phyloP scores from a whole-genome alignment of 30 jellyfish, hydroid and myxozoan genomes.

The Aurelia sp. region DNA sequence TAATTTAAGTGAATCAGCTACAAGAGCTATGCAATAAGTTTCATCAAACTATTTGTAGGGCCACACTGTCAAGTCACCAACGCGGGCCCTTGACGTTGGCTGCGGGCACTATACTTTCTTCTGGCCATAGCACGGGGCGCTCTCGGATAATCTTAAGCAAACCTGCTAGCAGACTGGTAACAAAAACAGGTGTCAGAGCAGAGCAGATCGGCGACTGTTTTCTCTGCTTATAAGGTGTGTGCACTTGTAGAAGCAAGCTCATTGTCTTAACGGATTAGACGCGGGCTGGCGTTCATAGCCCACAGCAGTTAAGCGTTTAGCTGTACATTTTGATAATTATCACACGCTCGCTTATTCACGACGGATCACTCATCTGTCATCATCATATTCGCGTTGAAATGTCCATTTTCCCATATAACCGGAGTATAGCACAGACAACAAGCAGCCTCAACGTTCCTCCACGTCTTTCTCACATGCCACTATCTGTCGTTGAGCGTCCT shows the following conservation, averaged over 20 bases:
- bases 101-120: background rate
- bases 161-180: slow-evolving; percentile 82
- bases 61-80: slow-evolving; percentile 72
- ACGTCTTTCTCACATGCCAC: slow-evolving; percentile 94
- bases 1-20: slow-evolving; percentile 64
- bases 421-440: slow-evolving; percentile 66
- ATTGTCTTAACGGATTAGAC: slow-evolving; percentile 76
- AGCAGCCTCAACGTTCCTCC: slow-evolving; percentile 83
- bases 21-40: slow-evolving; percentile 68
- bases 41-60: slow-evolving; percentile 62
- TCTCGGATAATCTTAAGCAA: slow-evolving; percentile 47
- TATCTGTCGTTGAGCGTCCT: slow-evolving; percentile 84
- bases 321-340: slow-evolving; percentile 28
- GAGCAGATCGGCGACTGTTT: slow-evolving; percentile 77
- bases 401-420: slow-evolving; percentile 70
- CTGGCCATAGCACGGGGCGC: slow-evolving; percentile 43
- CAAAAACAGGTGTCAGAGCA: slow-evolving; percentile 73
- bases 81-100: slow-evolving; percentile 42
- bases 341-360: slow-evolving; percentile 28
- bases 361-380: slow-evolving; percentile 9
- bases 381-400: slow-evolving; percentile 50
- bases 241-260: slow-evolving; percentile 77
- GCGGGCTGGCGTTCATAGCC: slow-evolving; percentile 82
- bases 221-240: slow-evolving; percentile 69
- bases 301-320: slow-evolving; percentile 31